Evolutionary conservation across 2,113 vertebrate species (phyloP).

Genomic region (Pelusios castaneus): DNA sequence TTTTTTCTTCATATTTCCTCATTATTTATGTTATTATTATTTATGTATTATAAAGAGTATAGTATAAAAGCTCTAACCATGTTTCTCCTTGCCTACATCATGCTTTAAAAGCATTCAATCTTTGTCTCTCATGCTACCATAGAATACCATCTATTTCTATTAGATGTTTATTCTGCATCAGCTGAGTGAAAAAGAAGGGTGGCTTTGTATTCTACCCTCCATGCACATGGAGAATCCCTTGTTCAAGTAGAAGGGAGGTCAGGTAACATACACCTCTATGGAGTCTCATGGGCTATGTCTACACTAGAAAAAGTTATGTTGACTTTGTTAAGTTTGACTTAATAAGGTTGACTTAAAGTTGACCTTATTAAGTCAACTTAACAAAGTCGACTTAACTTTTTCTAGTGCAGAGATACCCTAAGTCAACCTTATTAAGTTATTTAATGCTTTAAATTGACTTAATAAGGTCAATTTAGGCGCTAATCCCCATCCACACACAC

Average conservation of each 20-base stretch:
- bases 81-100: not conserved
- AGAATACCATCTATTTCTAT: conserved; percentile 11
- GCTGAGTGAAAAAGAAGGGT: not conserved
- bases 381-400: too few relatives aligned
- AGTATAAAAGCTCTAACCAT: not conserved
- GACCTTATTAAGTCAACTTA: too few relatives aligned
- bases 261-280: not conserved
- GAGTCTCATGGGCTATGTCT: too few relatives aligned
- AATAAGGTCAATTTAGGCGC: too few relatives aligned
- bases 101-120: not conserved
- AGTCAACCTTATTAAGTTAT: too few relatives aligned
- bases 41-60: not conserved
- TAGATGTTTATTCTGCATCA: not conserved
- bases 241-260: not conserved
- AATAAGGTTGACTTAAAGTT: too few relatives aligned
- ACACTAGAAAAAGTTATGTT: too few relatives aligned
- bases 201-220: not conserved
- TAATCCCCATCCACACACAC: too few relatives aligned
- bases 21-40: not conserved
- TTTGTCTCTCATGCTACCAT: not conserved
- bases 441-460: too few relatives aligned
- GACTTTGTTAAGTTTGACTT: too few relatives aligned
- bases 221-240: not conserved
- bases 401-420: too few relatives aligned
- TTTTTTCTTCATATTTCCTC: not conserved